Evolutionary conservation across 2,888 invertebrate genomes (phyloP).

Genomic region (Cephus spinipes): DNA sequence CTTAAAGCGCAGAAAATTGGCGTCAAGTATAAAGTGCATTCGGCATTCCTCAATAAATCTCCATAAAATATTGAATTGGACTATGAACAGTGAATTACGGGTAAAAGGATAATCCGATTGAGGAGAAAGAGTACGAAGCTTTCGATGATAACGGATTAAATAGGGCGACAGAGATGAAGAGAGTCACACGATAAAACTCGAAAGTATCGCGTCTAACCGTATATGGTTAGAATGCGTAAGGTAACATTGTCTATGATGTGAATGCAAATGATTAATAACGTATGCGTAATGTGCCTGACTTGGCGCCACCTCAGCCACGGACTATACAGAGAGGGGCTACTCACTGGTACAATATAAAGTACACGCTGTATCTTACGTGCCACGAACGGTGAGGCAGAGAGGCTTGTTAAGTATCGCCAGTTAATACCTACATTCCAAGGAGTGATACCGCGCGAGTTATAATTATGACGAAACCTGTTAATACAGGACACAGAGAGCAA

Average conservation of each 20-base stretch:
- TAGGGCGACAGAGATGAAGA: not conserved
- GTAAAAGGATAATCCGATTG: not conserved
- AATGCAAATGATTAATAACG: slow-evolving; percentile 31
- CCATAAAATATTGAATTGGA: not conserved
- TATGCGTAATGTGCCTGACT: slow-evolving; percentile 23
- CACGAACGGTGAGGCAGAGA: not conserved
- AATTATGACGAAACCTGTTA: slow-evolving; percentile 13
- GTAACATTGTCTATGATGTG: slow-evolving; percentile 16
- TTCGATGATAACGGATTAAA: not conserved
- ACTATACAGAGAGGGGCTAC: not conserved
- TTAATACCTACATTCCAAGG: slow-evolving; percentile 10
- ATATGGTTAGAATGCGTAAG: not conserved
- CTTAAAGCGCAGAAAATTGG: not conserved
- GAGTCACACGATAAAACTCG: not conserved
- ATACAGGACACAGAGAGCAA: not conserved
- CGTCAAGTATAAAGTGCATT: not conserved
- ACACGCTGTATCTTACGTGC: not conserved
- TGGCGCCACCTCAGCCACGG: slow-evolving; percentile 31
- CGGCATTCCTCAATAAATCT: too few species aligned
- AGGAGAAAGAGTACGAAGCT: not conserved
- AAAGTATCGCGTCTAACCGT: not conserved
- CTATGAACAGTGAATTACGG: not conserved
- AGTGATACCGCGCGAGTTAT: slow-evolving; percentile 3
- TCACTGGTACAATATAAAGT: not conserved
- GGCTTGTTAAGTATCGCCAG: slow-evolving; percentile 2